Conservation (phyloP, 1,140 invertebrate species). For the Drosophila kikkawai region DNA sequence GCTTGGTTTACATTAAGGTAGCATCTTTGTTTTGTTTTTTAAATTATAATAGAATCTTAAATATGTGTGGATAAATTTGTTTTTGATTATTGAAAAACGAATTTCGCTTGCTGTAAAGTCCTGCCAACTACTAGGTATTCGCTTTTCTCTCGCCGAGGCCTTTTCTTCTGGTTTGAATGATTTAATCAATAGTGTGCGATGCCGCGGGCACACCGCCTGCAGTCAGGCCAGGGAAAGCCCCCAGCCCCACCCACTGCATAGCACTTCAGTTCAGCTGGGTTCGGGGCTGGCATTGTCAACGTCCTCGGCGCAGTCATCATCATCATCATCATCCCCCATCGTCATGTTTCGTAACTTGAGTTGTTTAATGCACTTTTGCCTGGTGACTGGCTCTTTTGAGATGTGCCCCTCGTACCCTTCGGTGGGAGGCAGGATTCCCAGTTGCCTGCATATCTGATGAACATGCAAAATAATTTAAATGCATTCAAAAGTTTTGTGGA, state of each 20-base stretch:
- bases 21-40: too few species aligned
- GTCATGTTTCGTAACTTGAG: constrained; percentile 57
- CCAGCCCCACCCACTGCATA: constrained; percentile 14
- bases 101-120: too few species aligned
- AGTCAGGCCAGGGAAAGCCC: constrained; percentile 1
- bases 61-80: too few species aligned
- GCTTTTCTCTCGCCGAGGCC: constrained; percentile 5
- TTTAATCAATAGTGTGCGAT: constrained; percentile 45
- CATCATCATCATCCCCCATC: background rate
- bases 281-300: constrained; percentile 34
- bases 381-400: constrained; percentile 50
- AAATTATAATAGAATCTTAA: background rate
- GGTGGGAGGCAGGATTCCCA: constrained; percentile 13
- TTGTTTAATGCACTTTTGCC: constrained; percentile 58
- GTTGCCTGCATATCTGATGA: constrained; percentile 52
- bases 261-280: constrained; percentile 26
- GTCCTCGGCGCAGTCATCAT: constrained; percentile 5
- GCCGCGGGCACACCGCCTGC: constrained; percentile 7
- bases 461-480: constrained; percentile 60
- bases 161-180: constrained; percentile 23
- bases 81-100: too few species aligned
- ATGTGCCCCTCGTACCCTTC: background rate
- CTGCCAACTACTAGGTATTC: constrained; percentile 3
- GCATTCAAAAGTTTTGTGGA: constrained; percentile 48
- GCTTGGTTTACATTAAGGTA: background rate